Percentiles rank a stretch among this genome's conserved stretches.
These are phyloP conservation scores for Lucifuga dentata DNA, from an alignment of 2,113 vertebrate species.

Conservation along the genomic window DNA sequence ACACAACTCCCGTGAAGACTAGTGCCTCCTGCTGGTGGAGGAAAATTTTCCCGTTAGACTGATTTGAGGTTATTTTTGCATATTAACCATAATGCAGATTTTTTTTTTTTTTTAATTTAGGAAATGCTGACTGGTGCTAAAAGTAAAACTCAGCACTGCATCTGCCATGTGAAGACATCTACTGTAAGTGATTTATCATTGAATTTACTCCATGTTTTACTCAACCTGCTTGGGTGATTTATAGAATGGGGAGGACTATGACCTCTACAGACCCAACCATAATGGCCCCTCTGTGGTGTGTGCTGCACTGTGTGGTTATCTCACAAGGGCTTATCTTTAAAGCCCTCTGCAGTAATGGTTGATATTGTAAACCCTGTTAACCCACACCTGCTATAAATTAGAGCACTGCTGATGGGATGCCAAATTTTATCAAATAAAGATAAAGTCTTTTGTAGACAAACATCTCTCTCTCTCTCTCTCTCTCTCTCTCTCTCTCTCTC, in stretches of 20 bases:
- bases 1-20: constrained; percentile 27
- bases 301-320: constrained; percentile 51
- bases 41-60: not conserved
- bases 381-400: constrained; percentile 41
- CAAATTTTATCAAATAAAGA: constrained; percentile 54
- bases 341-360: constrained; percentile 60
- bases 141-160: constrained; percentile 18
- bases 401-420: constrained; percentile 30
- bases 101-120: not conserved
- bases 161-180: constrained; percentile 28
- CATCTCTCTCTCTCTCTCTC: too few relatives aligned
- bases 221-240: constrained; percentile 61
- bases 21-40: constrained; percentile 17
- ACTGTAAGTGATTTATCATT: constrained; percentile 39
- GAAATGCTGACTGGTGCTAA: constrained; percentile 13
- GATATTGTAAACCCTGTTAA: constrained; percentile 47
- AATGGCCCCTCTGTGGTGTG: constrained; percentile 39
- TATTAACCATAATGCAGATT: not conserved
- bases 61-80: not conserved
- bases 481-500: too few relatives aligned
- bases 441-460: constrained; percentile 46
- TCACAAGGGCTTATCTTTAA: constrained; percentile 67
- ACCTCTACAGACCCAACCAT: constrained; percentile 47
- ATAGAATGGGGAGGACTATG: constrained; percentile 46
- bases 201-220: constrained; percentile 43